Conservation (phyloP, 2,888 invertebrate genomes). For the Schizaphis graminum region DNA sequence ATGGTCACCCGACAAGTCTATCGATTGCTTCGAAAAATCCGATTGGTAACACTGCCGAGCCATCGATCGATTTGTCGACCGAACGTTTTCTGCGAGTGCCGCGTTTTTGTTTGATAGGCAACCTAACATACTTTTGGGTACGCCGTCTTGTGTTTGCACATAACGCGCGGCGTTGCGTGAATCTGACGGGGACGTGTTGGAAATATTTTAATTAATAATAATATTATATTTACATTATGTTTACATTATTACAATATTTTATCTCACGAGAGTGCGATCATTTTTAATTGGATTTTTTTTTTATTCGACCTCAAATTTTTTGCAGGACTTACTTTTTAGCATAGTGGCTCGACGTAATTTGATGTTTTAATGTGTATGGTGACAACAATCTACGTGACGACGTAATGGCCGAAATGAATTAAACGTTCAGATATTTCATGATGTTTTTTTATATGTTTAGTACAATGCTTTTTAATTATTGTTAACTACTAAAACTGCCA, state of each 20-base stretch:
- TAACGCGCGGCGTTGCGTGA: not conserved
- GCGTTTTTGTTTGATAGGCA: constrained; percentile 5
- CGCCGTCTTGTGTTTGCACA: not conserved
- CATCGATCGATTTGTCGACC: constrained; percentile 18
- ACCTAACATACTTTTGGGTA: not conserved
- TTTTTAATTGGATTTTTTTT: not conserved
- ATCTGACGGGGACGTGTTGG: not conserved
- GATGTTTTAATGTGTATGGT: not conserved
- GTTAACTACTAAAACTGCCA: not conserved
- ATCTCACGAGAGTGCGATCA: not conserved
- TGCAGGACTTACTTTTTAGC: not conserved
- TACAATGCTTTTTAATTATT: constrained; percentile 16
- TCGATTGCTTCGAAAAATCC: constrained; percentile 24
- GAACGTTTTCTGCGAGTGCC: constrained; percentile 4
- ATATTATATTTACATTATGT: too few species aligned
- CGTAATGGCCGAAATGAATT: not conserved
- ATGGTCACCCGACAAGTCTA: not conserved
- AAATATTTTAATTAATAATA: not conserved
- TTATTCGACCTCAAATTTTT: not conserved
- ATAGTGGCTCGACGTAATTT: not conserved
- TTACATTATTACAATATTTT: not conserved
- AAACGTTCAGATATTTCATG: not conserved
- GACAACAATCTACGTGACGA: not conserved
- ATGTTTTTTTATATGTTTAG: not conserved
- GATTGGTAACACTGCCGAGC: constrained; percentile 41